Conservation (phyloP, 2,113 vertebrate species). For the Trogon surrucura region DNA sequence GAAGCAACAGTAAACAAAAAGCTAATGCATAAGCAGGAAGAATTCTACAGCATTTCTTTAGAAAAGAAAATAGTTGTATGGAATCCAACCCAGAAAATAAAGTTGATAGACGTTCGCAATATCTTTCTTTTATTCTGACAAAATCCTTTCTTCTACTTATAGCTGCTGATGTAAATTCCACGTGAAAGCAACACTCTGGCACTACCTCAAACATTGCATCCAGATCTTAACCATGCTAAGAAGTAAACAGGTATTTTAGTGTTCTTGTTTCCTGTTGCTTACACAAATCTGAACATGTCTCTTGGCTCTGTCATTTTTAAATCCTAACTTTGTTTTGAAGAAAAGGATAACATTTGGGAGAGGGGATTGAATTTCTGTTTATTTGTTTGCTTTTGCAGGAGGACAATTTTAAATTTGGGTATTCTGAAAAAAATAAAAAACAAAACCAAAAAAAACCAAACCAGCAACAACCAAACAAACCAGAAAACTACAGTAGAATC, state of each 20-base stretch:
- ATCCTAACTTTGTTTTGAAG: not conserved
- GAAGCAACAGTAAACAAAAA: constrained; percentile 22
- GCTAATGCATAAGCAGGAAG: constrained; percentile 3
- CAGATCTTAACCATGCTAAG: not conserved
- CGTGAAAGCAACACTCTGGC: not conserved
- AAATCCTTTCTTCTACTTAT: constrained; percentile 28
- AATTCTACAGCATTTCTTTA: not conserved
- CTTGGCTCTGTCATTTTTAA: not conserved
- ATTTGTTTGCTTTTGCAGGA: not conserved
- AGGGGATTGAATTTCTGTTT: not conserved
- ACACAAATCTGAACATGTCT: not conserved
- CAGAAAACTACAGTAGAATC: not conserved
- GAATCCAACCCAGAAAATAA: constrained; percentile 53
- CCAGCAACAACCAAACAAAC: not conserved
- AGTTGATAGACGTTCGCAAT: constrained; percentile 17
- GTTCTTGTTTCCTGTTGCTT: constrained; percentile 3
- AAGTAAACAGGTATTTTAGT: not conserved
- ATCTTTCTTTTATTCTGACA: constrained; percentile 44
- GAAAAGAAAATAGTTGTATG: not conserved
- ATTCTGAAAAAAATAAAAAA: not conserved
- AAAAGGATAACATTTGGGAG: not conserved
- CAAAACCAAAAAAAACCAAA: not conserved
- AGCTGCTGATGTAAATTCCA: not conserved
- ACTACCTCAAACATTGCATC: not conserved
- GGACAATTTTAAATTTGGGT: fast-evolving